A percentile compares a stretch with the other conserved stretches of the same genome.
Conservation (phyloP, 2,888 invertebrate species). For the Agrochola circellaris region DNA sequence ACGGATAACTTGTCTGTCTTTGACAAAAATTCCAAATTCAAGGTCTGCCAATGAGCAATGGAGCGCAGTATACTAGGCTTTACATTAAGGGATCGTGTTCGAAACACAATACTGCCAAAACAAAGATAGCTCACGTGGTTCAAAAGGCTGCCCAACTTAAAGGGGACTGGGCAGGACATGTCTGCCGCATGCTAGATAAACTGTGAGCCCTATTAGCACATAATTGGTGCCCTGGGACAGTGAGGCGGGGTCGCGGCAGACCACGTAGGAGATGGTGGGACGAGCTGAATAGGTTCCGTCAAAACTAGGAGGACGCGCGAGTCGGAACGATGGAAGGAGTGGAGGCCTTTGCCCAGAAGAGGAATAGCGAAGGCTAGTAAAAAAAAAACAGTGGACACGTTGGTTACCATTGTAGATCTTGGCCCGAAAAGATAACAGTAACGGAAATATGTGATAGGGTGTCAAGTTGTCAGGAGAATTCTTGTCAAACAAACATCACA, state of each 20-base stretch:
- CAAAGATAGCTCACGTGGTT: no score
- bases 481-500: slow-evolving; percentile 45
- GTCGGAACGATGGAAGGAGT: background rate
- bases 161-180: background rate
- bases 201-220: background rate
- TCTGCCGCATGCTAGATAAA: background rate
- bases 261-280: background rate
- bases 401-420: slow-evolving; percentile 19
- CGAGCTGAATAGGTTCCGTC: background rate
- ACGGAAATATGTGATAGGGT: slow-evolving; percentile 40
- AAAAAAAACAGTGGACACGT: slow-evolving; percentile 6
- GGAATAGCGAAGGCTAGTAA: background rate
- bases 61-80: no score
- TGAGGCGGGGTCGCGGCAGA: background rate
- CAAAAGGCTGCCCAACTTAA: no score
- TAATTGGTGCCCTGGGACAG: background rate
- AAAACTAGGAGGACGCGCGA: background rate
- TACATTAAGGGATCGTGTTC: no score
- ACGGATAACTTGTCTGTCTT: slow-evolving; percentile 6
- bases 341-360: background rate
- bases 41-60: no score
- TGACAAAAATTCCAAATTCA: no score
- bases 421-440: slow-evolving; percentile 24
- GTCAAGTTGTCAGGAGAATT: slow-evolving; percentile 45
- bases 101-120: no score